A percentile compares a stretch with the other conserved stretches of the same genome.
Evolutionary conservation across 92 coral and sea anemone species (phyloP).

Genomic region (Pocillopora meandrina): DNA sequence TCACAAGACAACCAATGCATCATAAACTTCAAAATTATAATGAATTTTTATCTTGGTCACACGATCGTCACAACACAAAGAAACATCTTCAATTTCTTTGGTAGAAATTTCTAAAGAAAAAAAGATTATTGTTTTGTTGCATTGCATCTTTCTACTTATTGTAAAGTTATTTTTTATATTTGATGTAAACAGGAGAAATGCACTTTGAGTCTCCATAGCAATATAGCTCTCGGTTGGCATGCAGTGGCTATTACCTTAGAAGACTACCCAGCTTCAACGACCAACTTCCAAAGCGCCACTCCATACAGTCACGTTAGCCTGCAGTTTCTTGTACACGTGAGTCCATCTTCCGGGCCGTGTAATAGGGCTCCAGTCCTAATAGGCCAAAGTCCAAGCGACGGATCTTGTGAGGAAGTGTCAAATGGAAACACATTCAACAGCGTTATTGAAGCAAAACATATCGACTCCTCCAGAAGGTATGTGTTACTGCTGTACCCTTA

Average conservation of each 20-base stretch:
- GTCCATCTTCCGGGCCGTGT: slow-evolving; percentile 21
- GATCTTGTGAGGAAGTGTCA: slow-evolving; percentile 17
- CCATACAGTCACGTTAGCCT: slow-evolving; percentile 51
- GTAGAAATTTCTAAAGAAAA: neutral
- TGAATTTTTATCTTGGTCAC: too few species aligned
- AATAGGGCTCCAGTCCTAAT: slow-evolving; percentile 37
- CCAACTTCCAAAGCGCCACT: slow-evolving; percentile 30
- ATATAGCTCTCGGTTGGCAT: slow-evolving; percentile 48
- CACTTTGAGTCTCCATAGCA: slow-evolving; percentile 6
- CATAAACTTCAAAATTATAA: too few species aligned
- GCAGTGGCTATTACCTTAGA: slow-evolving; percentile 52
- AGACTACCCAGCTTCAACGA: slow-evolving; percentile 44
- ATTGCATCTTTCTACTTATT: neutral
- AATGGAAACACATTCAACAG: neutral
- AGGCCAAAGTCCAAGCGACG: slow-evolving; percentile 31
- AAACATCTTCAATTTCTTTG: too few species aligned
- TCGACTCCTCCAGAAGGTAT: slow-evolving; percentile 50
- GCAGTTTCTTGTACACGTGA: slow-evolving; percentile 49
- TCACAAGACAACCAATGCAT: too few species aligned
- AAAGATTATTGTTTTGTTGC: neutral
- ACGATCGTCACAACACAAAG: too few species aligned
- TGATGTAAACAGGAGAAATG: slow-evolving; percentile 18
- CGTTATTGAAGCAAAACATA: slow-evolving; percentile 39
- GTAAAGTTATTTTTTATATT: neutral
- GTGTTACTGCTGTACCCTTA: neutral